Percentiles rank a stretch among this genome's conserved stretches.
Conservation (phyloP, 2,797 vertebrate genomes). For the Taenioides sp. region DNA sequence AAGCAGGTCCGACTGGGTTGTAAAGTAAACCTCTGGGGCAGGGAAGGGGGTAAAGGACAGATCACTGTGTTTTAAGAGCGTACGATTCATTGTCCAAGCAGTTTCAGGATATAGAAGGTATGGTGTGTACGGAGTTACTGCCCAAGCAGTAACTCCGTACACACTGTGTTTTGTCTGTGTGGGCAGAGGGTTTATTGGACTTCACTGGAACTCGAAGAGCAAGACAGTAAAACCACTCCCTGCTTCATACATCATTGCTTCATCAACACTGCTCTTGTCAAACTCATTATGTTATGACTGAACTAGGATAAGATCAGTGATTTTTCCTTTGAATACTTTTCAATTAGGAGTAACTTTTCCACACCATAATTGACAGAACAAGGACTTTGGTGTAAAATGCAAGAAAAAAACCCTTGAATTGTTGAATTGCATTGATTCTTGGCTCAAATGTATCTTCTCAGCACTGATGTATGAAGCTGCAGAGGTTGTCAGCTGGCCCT, state of each 20-base stretch:
- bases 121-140: conserved; percentile 35
- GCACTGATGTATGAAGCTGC: not conserved
- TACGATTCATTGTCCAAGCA: conserved; percentile 19
- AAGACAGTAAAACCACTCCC: conserved; percentile 31
- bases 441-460: not conserved
- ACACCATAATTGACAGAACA: not conserved
- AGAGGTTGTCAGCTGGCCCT: conserved; percentile 22
- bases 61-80: not conserved
- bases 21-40: conserved; percentile 20
- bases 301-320: not conserved
- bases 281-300: not conserved
- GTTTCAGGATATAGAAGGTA: conserved; percentile 6
- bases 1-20: conserved; percentile 4
- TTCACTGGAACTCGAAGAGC: conserved; percentile 37
- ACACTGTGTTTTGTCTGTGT: conserved; percentile 41
- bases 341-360: not conserved
- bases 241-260: conserved; percentile 20
- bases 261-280: conserved; percentile 1
- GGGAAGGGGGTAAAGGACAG: not conserved
- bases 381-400: not conserved
- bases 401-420: not conserved
- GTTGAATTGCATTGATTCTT: not conserved
- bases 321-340: not conserved
- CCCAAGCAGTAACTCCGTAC: conserved; percentile 57
- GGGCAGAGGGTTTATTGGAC: conserved; percentile 41